Base-by-base conservation (phyloP, 1,140 invertebrate genomes). In the Zaprionus inermis region DNA sequence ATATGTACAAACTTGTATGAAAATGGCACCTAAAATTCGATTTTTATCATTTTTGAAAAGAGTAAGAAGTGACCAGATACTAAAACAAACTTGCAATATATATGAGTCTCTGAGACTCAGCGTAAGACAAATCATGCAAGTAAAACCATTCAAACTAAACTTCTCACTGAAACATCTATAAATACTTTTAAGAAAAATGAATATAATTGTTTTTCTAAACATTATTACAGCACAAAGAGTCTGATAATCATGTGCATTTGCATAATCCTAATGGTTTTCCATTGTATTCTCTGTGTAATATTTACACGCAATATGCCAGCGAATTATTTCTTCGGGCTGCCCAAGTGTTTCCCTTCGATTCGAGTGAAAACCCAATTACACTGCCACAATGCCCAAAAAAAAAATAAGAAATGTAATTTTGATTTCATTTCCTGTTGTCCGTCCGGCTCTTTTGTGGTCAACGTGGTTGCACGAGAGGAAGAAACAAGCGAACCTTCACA, bases 321-420 rank as follows among this genome's bases (percentile, higher is more conserved):
- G 6, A 32, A n/a, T 22, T 57, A 16, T 34, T 16, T 51, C 20
- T 7, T 54, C 5, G 5, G 9, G 44, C 44, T 11, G 16, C 36
- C 14, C 36, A 38, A 38, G 14, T 38, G 36, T 38, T 49, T 22
- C 44, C 11, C 16, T 41, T 22, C 28, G 12, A 3, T 85, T 85
- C 76, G 78, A 77, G 72, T 73, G 69, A 68, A 67, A 85, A 85
- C 82, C 76, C 82, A 85, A 85, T 85, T 88, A 85, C 76, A 76
- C 78, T 82, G 76, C 83, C 82, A 88, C 82, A 85, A 85, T 85
- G 68, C 52, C 71, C 76, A 67, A 79, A 85, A 85, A 49, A 49
- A 38, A 10, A 32, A 4, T 5, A 28, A 28, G 4, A 46, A 49
- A 49, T 20, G 82, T 88, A 88, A 88, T 88, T 85, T 85, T 68